A percentile compares a stretch with the other conserved stretches of the same genome.
Evolutionary conservation across 23 tunicate species (phyloP).

Genomic region (Trididemnum nubilum): DNA sequence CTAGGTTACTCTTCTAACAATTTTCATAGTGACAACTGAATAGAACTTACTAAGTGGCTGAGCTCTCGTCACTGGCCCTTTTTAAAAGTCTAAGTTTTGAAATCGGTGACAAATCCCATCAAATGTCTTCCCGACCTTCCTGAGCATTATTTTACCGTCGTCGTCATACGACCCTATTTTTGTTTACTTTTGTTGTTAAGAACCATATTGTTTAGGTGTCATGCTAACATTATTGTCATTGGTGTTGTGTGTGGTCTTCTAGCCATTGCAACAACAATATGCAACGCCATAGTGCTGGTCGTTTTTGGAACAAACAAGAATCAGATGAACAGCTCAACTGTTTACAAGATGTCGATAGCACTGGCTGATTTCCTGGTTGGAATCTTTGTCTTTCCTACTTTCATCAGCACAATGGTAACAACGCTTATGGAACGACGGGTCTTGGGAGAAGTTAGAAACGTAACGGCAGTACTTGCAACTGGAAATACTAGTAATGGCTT

Average conservation of each 20-base stretch:
- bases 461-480: background rate
- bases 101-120: no score
- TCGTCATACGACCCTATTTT: no score
- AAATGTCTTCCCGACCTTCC: no score
- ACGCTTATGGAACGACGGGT: background rate
- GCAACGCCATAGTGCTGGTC: background rate
- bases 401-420: background rate
- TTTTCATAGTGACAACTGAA: no score
- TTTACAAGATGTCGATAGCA: slow-evolving; percentile 6
- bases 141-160: no score
- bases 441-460: background rate
- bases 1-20: no score
- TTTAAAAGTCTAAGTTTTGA: no score
- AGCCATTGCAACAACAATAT: background rate
- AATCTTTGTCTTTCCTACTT: background rate
- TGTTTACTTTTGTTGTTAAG: no score
- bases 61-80: no score
- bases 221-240: background rate
- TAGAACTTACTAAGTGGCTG: no score
- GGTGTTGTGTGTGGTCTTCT: background rate
- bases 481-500: no score
- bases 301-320: background rate
- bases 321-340: background rate
- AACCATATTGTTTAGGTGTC: background rate
- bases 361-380: background rate